Evolutionary conservation across 2,888 invertebrate genomes (phyloP).

Genomic region (Cordilura impudica): DNA sequence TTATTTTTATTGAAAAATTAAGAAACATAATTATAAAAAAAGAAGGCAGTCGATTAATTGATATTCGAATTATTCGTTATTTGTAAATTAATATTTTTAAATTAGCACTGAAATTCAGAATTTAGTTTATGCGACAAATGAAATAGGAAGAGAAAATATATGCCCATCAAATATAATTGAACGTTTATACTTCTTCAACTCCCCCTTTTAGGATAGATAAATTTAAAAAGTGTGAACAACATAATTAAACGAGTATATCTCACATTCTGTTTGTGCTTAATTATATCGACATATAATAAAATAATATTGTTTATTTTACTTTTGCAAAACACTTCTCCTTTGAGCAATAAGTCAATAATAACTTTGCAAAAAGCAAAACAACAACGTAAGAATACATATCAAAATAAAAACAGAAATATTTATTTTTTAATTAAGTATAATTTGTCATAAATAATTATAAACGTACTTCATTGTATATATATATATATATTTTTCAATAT

Average conservation of each 20-base stretch:
- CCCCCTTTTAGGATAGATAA: no score
- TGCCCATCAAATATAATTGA: no score
- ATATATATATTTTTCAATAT: not conserved
- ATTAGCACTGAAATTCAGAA: no score
- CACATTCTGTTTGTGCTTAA: slow-evolving; percentile 5
- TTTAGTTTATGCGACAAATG: no score
- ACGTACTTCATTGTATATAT: slow-evolving; percentile 7
- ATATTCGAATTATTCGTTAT: no score
- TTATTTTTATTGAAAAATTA: no score
- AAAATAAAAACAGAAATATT: slow-evolving; percentile 6
- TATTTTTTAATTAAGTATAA: slow-evolving; percentile 26
- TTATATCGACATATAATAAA: slow-evolving; percentile 27
- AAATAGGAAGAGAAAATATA: no score
- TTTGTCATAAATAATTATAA: slow-evolving; percentile 32
- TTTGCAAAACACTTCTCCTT: not conserved
- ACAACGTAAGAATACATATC: not conserved
- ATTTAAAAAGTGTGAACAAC: no score
- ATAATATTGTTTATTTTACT: slow-evolving; percentile 32
- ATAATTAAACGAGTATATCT: not conserved
- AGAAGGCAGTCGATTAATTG: no score
- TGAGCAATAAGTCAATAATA: not conserved
- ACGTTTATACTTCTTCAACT: no score
- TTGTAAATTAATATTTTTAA: no score
- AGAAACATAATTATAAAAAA: no score
- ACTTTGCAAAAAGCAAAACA: not conserved